Evolutionary conservation across 2,113 vertebrate species (phyloP), one percentile per base, ranked within the genome.

Genomic region (Danio rerio): DNA sequence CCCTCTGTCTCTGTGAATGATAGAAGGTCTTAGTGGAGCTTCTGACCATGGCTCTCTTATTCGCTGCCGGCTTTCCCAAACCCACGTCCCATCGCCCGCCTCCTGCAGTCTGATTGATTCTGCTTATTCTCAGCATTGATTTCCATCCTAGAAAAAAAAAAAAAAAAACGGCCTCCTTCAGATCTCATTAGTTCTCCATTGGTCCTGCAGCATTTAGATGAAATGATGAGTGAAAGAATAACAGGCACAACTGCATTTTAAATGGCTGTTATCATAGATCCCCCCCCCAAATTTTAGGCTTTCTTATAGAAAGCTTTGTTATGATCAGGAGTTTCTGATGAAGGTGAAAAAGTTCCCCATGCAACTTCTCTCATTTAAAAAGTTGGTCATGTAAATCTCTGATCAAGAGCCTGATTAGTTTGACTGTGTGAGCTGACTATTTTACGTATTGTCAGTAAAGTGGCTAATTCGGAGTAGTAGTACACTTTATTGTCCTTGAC

Each of bases 31-130:
- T 65, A 42, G 31, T 65, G 62, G 6, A 65, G 31, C 62, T 21
- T 63, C 31, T 65, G 62, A 42, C 16, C 31, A 16, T 13, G 40
- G 43, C 65, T 68, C 43, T 68, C 43, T 45, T 47, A 18, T 68
- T 68, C n/a, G 43, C 40, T n/a, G 65, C 8, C 9, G 65, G 65
- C 15, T 43, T 45, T 45, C 43, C 65, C 16, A 16, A 68, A 18
- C 43, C 43, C 62, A 65, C 42, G 8, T 47, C 65, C 16, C 43
- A 6, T 45, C 45, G 65, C 40, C 42, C 45, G 65, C 40, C 42
- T 68, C 65, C 43, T 68, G 43, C 42, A 43, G 65, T 9, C 43
- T 68, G 65, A 68, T 47, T 68, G 65, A 68, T 68, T 42, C n/a
- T 10, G 16, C 43, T 47, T 45, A 18, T 47, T 68, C 65, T 40